Conservation (phyloP, 2,888 invertebrate genomes). For the Tenthredo amoena region DNA sequence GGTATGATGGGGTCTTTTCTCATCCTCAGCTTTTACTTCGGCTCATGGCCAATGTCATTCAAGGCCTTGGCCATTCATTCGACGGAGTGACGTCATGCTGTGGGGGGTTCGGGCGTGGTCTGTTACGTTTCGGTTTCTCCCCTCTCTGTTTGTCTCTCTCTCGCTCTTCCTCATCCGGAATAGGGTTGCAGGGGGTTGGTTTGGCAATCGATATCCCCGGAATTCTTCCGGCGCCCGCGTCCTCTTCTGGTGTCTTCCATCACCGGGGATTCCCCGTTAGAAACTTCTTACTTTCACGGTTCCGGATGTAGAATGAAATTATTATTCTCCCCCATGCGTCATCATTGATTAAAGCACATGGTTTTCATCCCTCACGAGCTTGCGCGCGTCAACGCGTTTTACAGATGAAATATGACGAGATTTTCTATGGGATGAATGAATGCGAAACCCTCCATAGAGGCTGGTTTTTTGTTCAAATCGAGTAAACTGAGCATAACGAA, state of each 20-base stretch:
- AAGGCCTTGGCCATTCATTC: constrained; percentile 52
- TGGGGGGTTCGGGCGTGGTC: constrained; percentile 53
- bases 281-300: constrained; percentile 18
- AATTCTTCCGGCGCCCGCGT: constrained; percentile 48
- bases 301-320: constrained; percentile 3
- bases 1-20: background rate
- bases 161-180: constrained; percentile 33
- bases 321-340: background rate
- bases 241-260: constrained; percentile 26
- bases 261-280: constrained; percentile 7
- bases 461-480: background rate
- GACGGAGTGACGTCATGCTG: constrained; percentile 52
- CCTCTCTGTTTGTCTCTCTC: background rate
- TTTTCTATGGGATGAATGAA: background rate
- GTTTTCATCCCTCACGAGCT: background rate
- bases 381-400: background rate
- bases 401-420: background rate
- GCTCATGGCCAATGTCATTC: constrained; percentile 51
- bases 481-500: background rate
- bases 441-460: background rate
- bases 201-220: constrained; percentile 49
- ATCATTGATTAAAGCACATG: constrained; percentile 18
- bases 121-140: constrained; percentile 44
- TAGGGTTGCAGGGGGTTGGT: constrained; percentile 43
- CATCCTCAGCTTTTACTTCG: constrained; percentile 9